Conservation (phyloP, 1,140 invertebrate genomes). For the Scaptomyza montana region DNA sequence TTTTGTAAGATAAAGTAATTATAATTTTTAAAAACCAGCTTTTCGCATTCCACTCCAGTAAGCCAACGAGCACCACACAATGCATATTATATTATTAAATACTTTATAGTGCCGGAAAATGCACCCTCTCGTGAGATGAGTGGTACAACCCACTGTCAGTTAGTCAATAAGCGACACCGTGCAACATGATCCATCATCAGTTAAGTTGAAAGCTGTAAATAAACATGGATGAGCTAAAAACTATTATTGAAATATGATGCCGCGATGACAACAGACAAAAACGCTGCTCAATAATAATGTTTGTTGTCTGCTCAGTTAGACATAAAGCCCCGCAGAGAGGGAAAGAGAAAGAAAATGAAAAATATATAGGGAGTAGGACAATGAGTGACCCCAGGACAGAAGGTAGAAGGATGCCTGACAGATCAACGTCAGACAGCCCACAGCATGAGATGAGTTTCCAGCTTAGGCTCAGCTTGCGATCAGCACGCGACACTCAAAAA, state of each 20-base stretch:
- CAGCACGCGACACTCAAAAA: slow-evolving; percentile 65
- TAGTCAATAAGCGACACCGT: slow-evolving; percentile 64
- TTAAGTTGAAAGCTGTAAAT: slow-evolving; percentile 70
- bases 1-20: too few species aligned
- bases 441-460: slow-evolving; percentile 61
- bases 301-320: slow-evolving; percentile 26
- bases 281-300: background rate
- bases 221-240: slow-evolving; percentile 48
- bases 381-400: slow-evolving; percentile 17
- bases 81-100: too few species aligned
- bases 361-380: background rate
- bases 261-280: slow-evolving; percentile 72
- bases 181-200: slow-evolving; percentile 76
- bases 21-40: background rate
- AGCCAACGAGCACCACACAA: background rate
- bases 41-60: background rate
- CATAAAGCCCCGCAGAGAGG: background rate
- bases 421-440: slow-evolving; percentile 39
- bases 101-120: background rate
- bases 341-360: too few species aligned
- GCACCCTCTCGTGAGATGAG: slow-evolving; percentile 36
- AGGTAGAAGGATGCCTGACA: slow-evolving; percentile 42
- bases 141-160: slow-evolving; percentile 37
- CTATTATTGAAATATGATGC: slow-evolving; percentile 78
- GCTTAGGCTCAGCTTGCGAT: slow-evolving; percentile 63